Evolutionary conservation across 1,140 invertebrate genomes (phyloP), one percentile per base, ranked within the genome.

Genomic region (Watersipora subatra): DNA sequence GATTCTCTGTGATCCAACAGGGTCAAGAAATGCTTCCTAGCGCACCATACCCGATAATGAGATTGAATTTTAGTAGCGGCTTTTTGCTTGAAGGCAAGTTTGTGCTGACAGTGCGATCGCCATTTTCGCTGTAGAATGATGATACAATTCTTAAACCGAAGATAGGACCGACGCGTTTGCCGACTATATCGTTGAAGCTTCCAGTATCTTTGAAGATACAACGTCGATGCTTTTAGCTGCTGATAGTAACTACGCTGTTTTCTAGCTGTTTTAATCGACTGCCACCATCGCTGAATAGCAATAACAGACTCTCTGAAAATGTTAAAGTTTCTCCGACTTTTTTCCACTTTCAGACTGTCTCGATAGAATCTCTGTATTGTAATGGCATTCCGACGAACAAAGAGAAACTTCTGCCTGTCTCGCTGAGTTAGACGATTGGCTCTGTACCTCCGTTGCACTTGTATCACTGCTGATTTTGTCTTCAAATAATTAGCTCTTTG

Each of bases 321-420:
- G 19, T 28, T 26, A 29, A 66, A 72, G 19, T 66, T 64, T 27
- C 24, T 55, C 55, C 69, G 62, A 22, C 0, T 2, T n/a, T 7
- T 19, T 63, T 20, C 22, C 57, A 62, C 65, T 1, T 28, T 61
- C 19, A 63, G 19, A 28, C 65, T 66, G 25, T 64, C 66, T 62
- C 71, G 66, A 25, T 64, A 72, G 0, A 27, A 22, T 20, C 62
- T 27, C 63, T 77, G 76, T 29, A 77, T 69, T 7, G 29, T 66
- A 15, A 70, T 29, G 3, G 69, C 63, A 24, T 72, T 69, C 26
- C 27, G 19, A 34, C 56, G 55, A 28, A 55, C 56, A 29, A 56
- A 66, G 7, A 46, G 34, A n/a, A 46, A 46, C 7, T 68, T 29
- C 28, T 65, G 55, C 25, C 66, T 64, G 34, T 12, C 7, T 46